Conservation (phyloP, 2,797 vertebrate genomes). For the Masticophis lateralis region DNA sequence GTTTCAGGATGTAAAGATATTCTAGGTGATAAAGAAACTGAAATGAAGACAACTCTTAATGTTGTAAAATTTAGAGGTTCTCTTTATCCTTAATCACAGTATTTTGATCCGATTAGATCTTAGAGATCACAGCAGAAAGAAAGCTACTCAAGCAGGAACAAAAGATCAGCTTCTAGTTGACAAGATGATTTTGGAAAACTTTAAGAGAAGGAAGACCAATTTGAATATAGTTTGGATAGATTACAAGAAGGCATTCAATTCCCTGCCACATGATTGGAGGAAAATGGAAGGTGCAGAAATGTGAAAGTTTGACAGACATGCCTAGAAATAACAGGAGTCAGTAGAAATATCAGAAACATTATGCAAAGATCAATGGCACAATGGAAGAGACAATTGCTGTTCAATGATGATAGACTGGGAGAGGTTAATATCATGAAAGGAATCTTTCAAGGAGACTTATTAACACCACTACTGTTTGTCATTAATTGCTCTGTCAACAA, state of each 20-base stretch:
- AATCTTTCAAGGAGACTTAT: background rate
- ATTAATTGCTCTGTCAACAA: background rate
- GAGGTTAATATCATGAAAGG: background rate
- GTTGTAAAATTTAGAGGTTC: background rate
- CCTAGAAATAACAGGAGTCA: background rate
- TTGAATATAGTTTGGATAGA: background rate
- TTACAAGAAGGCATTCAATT: background rate
- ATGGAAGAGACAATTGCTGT: background rate
- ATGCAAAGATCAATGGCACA: background rate
- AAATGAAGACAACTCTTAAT: background rate
- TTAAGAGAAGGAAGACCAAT: background rate
- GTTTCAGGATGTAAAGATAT: background rate
- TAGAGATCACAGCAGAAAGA: background rate
- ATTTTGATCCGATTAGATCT: background rate
- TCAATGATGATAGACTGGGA: background rate
- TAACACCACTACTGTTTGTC: background rate
- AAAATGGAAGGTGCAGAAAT: background rate
- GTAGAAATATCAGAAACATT: background rate
- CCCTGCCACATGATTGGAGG: background rate
- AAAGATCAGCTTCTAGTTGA: background rate
- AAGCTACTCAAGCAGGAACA: background rate
- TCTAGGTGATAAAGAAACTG: background rate
- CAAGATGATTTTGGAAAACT: background rate
- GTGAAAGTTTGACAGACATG: background rate
- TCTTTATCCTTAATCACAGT: background rate